phyloP scores from a whole-genome alignment of 1,140 invertebrate genomes.

The Palaemon carinicauda region DNA sequence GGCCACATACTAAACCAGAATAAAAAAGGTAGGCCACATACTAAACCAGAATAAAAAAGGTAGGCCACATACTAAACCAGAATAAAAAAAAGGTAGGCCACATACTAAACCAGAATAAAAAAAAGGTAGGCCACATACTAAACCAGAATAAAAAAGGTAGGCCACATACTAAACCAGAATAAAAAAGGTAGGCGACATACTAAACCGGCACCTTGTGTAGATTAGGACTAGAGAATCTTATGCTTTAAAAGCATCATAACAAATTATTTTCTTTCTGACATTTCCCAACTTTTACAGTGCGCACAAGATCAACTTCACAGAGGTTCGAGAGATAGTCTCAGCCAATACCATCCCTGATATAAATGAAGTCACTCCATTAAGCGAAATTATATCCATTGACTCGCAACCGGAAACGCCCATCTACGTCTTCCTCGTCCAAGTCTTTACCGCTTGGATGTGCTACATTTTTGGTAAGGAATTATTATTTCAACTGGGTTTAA shows the following conservation, averaged over 20 bases:
- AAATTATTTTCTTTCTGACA: background rate
- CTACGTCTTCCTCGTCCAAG: conserved; percentile 83
- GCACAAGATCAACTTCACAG: conserved; percentile 30
- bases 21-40: too few species aligned
- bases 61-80: too few species aligned
- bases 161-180: too few species aligned
- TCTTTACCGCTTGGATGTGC: conserved; percentile 83
- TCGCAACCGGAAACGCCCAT: conserved; percentile 77
- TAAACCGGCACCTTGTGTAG: too few species aligned
- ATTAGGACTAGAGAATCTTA: background rate
- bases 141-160: too few species aligned
- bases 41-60: too few species aligned
- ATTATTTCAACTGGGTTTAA: too few species aligned
- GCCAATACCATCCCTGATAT: conserved; percentile 74
- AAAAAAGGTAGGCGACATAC: too few species aligned
- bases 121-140: too few species aligned
- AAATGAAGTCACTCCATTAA: conserved; percentile 75
- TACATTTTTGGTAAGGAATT: conserved; percentile 83
- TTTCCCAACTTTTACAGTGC: background rate
- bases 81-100: too few species aligned
- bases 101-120: too few species aligned
- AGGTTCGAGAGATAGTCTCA: conserved; percentile 56
- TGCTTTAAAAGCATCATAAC: background rate
- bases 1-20: too few species aligned
- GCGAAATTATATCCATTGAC: conserved; percentile 75